Conservation (phyloP, 1,140 invertebrate species). For the Lepidurus packardi region DNA sequence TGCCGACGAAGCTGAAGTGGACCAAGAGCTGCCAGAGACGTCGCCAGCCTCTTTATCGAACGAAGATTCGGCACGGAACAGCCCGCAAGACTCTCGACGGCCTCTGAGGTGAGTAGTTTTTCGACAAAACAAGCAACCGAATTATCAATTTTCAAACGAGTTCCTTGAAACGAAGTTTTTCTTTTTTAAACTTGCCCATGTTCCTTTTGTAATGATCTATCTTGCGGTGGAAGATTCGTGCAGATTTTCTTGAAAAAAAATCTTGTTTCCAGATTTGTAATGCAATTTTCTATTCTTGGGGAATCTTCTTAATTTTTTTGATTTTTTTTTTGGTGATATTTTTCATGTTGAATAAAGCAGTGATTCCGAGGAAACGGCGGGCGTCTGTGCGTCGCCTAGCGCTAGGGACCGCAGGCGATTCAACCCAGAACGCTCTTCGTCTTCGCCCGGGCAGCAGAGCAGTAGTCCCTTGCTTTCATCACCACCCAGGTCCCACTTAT, state of each 20-base stretch:
- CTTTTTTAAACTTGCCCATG: neutral
- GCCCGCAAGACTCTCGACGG: conserved; percentile 1
- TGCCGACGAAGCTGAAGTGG: conserved; percentile 20
- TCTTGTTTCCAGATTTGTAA: no score
- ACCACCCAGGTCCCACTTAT: neutral
- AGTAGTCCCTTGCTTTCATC: neutral
- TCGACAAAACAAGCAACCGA: no score
- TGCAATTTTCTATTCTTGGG: no score
- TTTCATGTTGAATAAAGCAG: neutral
- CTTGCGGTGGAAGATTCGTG: neutral
- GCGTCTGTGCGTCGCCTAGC: neutral
- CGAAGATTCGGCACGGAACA: conserved; percentile 4
- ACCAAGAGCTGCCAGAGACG: neutral
- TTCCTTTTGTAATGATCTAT: neutral
- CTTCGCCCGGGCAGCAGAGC: neutral
- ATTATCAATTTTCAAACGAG: no score
- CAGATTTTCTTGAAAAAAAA: no score
- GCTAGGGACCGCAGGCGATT: neutral
- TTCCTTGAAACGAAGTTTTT: neutral
- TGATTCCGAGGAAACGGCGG: neutral
- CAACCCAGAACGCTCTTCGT: neutral
- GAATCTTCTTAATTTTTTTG: no score
- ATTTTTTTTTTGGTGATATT: neutral
- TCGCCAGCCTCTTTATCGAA: conserved; percentile 18
- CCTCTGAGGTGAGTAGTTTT: neutral